A percentile compares a stretch with the other conserved stretches of the same genome.
Conservation (phyloP, 2,113 vertebrate species). For the Brachionichthys hirsutus region DNA sequence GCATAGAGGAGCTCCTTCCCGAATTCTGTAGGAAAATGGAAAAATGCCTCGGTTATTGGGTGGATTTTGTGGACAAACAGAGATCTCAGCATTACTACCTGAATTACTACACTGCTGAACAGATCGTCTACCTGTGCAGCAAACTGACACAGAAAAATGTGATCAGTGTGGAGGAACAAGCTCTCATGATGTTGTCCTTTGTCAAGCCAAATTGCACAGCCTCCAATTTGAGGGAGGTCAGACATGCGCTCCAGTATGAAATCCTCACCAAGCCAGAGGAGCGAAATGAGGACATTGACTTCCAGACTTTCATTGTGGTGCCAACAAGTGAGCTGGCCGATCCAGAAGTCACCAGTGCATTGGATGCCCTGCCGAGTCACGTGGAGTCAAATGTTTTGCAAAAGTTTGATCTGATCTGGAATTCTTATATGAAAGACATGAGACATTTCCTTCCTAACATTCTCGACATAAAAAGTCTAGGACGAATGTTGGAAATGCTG, state of each 20-base stretch:
- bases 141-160: conserved; percentile 71
- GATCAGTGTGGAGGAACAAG: conserved; percentile 65
- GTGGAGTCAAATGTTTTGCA: conserved; percentile 43
- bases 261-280: conserved; percentile 63
- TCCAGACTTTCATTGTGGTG: conserved; percentile 70
- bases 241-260: conserved; percentile 73
- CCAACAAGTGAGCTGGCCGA: conserved; percentile 21
- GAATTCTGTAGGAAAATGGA: conserved; percentile 88
- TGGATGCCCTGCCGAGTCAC: conserved; percentile 33
- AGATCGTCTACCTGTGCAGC: conserved; percentile 86
- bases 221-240: conserved; percentile 60
- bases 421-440: conserved; percentile 78
- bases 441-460: conserved; percentile 76
- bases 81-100: conserved; percentile 83
- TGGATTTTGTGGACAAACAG: conserved; percentile 80
- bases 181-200: conserved; percentile 90
- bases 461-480: conserved; percentile 83
- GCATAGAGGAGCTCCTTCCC: conserved; percentile 75
- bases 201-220: conserved; percentile 78
- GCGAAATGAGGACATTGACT: conserved; percentile 67
- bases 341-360: conserved; percentile 9
- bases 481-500: conserved; percentile 78
- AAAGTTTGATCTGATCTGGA: conserved; percentile 79
- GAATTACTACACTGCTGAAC: conserved; percentile 92
- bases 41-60: conserved; percentile 82